A percentile compares a stretch with the other conserved stretches of the same genome.
Conservation (phyloP, 1,140 invertebrate species). For the Drosophila suzukii region DNA sequence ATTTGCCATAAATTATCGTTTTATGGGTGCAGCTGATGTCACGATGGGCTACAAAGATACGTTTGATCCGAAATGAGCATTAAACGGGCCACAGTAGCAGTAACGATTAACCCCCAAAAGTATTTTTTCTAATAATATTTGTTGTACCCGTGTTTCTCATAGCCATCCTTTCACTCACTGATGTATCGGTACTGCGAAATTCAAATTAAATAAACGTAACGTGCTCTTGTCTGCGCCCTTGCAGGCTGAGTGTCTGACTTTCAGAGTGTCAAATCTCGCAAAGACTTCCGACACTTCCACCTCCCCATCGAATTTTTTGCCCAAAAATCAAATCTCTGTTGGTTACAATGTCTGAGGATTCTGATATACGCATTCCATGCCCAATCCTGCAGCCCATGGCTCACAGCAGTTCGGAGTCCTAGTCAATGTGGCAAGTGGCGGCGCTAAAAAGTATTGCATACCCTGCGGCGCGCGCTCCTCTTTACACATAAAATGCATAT, state of each 20-base stretch:
- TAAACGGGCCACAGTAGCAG: slow-evolving; percentile 15
- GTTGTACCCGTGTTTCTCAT: not conserved
- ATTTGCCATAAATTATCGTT: slow-evolving; percentile 76
- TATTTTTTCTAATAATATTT: not conserved
- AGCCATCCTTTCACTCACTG: too few species aligned
- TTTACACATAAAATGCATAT: slow-evolving; percentile 73
- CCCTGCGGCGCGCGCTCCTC: slow-evolving; percentile 35
- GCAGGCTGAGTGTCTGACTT: not conserved
- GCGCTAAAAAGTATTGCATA: slow-evolving; percentile 55
- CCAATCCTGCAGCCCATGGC: not conserved
- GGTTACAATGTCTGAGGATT: slow-evolving; percentile 54
- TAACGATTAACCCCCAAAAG: not conserved
- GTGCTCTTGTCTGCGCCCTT: not conserved
- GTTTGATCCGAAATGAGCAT: slow-evolving; percentile 36
- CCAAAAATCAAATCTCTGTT: slow-evolving; percentile 47
- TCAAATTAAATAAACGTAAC: slow-evolving; percentile 23
- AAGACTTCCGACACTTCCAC: not conserved
- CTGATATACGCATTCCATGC: slow-evolving; percentile 27
- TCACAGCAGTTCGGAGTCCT: not conserved
- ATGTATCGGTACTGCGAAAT: slow-evolving; percentile 7
- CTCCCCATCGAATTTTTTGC: slow-evolving; percentile 1
- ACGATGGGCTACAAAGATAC: slow-evolving; percentile 36
- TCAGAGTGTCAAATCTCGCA: slow-evolving; percentile 21
- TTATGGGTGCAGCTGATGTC: slow-evolving; percentile 62
- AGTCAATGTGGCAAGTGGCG: slow-evolving; percentile 37